Evolutionary conservation across 2,113 vertebrate species (phyloP), one percentile per base, ranked within the genome.

Genomic region (Melanerpes formicivorus): DNA sequence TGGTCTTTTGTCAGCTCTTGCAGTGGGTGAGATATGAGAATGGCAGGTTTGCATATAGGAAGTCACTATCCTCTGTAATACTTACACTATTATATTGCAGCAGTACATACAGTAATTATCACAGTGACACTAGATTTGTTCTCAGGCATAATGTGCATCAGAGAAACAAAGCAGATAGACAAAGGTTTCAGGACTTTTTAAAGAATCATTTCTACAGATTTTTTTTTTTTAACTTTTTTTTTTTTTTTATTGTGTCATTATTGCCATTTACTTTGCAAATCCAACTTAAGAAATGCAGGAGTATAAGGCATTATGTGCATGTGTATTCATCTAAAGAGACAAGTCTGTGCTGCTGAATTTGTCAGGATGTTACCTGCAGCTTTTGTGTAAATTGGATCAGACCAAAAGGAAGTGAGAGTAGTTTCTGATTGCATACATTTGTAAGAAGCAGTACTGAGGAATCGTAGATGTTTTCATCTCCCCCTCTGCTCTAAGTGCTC

Each of bases 361-460:
- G 76, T 69, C 71, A 77, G 91, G 87, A 69, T 56, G 48, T 69
- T 92, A 81, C 55, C 74, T 87, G 74, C 46, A 95, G 86, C 89
- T 95, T 80, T 70, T 4, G 2, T 40, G 52, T 80, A 76, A 89
- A 91, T 76, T 82, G 56, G 78, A 88, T 72, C 65, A 93, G 74
- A 71, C 77, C 37, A 64, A 80, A 91, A 84, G 67, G 65, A 90
- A 83, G 46, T 22, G 65, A 52, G 52, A 72, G 11, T 42, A 11
- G 44, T 4, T 12, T 71, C 58, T 86, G 75, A 58, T 73, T 91
- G 60, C 52, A 10, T 66, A 74, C 64, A 90, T 84, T 72, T 80
- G 48, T 48, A 75, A 64, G 80, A 60, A 82, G 17, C 17, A 23
- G 18, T 16, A 18, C 30, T 87, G 48, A 37, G 58, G 44, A 77